Base-by-base conservation (phyloP, 2,888 invertebrate genomes). In the Dasysyrphus tricinctus region DNA sequence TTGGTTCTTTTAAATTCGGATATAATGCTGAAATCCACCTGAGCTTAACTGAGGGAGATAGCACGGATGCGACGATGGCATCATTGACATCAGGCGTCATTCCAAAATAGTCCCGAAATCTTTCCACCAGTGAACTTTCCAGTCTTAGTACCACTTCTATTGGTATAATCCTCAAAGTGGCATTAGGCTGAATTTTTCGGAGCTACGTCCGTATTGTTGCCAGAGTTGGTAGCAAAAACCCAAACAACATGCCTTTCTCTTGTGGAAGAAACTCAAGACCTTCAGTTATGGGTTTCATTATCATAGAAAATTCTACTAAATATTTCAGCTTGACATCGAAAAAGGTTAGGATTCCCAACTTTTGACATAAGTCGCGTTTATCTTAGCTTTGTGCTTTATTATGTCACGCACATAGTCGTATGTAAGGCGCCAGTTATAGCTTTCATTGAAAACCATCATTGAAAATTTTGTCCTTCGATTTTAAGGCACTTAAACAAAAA, bases 141-240 rank as follows among this genome's bases (percentile, higher is more conserved):
- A 47, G 47, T 6, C 24, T 14, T 0, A 12, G 16, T 5, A 39
- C 11, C 1, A 39, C 14, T 9, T 57, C 59, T 4, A 47, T 16
- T 1, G 34, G 47, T 19, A 72, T 39, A 3, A 72, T 59, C 54
- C 44, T 72, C 12, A 34, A 59, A 5, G 34, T 39, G 11, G 11
- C 11, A 39, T 39, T 39, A 2, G 11, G 11, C 11, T 11, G 39
- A 2, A 11, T 2, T 11, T 39, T 39, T 1, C 39, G 9, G 1
- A 11, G 5, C 39, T 39, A 11, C 11, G 11, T 61, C 24, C 63
- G 16, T 1, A 63, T 37, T 6, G 63, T 63, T 9, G 63, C 63
- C 7, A 63, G 24, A 42, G 63, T 63, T 42, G 63, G 42, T 63
- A 63, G 24, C 42, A 63, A 32, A 44, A 42, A 63, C 24, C 63